Conservation (phyloP, 1,140 invertebrate species). For the Hylaeus volcanicus region DNA sequence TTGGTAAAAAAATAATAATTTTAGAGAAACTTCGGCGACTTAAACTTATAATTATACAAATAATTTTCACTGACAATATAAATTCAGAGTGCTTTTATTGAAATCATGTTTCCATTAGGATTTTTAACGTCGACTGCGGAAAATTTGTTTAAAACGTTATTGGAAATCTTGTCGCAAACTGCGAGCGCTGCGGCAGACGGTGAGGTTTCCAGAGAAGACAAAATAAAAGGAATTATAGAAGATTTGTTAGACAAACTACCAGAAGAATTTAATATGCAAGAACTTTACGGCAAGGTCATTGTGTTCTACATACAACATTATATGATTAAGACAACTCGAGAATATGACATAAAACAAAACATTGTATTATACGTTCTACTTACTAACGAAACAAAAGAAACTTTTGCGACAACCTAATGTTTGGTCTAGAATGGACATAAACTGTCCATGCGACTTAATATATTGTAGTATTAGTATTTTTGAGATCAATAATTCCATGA, state of each 20-base stretch:
- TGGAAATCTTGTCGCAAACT: conserved; percentile 95
- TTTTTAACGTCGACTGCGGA: conserved; percentile 94
- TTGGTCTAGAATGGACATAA: no score
- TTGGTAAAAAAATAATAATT: conserved; percentile 82
- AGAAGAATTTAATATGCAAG: conserved; percentile 92
- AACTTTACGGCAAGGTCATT: conserved; percentile 89
- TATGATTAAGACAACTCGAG: neutral
- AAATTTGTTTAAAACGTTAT: conserved; percentile 92
- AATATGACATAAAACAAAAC: no score
- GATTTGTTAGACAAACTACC: conserved; percentile 95
- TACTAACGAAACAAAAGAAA: no score
- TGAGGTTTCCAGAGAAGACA: conserved; percentile 89
- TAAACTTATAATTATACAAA: no score
- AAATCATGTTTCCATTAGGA: conserved; percentile 55
- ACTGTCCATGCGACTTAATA: no score
- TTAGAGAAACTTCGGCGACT: neutral
- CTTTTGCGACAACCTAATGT: no score
- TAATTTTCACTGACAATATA: neutral
- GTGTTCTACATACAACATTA: neutral
- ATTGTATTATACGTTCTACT: no score
- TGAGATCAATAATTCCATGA: no score
- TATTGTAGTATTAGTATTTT: no score
- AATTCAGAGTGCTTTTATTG: neutral
- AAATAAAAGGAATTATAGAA: conserved; percentile 90
- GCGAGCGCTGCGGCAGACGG: conserved; percentile 85